phyloP scores from a whole-genome alignment of 2,888 invertebrate genomes.

The Anorthoa munda region DNA sequence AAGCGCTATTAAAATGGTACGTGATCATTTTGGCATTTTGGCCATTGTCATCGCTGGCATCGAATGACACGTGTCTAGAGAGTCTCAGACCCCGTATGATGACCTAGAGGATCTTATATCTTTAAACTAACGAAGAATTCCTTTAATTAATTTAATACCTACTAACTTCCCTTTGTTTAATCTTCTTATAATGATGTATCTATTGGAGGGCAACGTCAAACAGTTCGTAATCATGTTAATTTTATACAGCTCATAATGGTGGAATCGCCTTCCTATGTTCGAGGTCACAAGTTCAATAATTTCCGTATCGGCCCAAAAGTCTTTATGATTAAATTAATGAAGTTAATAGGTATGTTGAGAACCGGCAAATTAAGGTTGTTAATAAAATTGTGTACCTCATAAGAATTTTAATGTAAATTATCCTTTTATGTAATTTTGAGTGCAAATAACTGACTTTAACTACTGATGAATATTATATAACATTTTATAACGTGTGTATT shows the following conservation, averaged over 20 bases:
- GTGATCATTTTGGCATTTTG: neutral
- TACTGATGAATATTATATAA: neutral
- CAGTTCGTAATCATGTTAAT: neutral
- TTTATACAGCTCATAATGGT: constrained; percentile 1
- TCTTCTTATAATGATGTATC: neutral
- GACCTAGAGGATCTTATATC: too few relatives aligned
- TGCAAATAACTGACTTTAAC: neutral
- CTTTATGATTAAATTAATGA: constrained; percentile 3
- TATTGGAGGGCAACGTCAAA: neutral
- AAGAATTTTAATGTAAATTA: neutral
- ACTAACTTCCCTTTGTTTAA: neutral
- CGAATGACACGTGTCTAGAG: neutral
- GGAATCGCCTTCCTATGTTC: constrained; percentile 19
- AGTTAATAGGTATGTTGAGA: neutral
- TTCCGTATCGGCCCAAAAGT: constrained; percentile 35
- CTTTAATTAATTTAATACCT: neutral
- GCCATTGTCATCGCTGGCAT: neutral
- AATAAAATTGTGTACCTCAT: neutral
- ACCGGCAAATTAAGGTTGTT: neutral
- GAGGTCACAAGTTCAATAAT: constrained; percentile 10
- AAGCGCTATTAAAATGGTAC: neutral
- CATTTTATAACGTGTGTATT: neutral
- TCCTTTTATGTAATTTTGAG: neutral
- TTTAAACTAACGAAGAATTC: neutral
- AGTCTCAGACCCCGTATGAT: too few relatives aligned